Evolutionary conservation across 92 coral and sea anemone species (phyloP).

Genomic region (Diadumene lineata): DNA sequence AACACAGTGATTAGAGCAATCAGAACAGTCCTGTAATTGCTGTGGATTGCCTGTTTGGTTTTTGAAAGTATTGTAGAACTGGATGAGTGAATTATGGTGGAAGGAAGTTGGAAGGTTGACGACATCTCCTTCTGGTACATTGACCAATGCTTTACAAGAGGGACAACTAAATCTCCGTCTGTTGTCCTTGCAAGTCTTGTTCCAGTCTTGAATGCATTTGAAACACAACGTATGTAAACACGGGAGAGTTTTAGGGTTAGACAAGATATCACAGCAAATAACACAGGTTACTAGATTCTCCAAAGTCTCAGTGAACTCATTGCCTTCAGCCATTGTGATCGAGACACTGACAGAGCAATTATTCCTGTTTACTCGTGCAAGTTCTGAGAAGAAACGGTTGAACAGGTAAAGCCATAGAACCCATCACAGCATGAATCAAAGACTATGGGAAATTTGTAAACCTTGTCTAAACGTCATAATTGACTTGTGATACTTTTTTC

Average conservation of each 20-base stretch:
- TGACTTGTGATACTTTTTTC: no score
- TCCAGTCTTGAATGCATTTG: slow-evolving; percentile 1
- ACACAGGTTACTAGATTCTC: neutral
- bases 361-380: no score
- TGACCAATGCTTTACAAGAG: neutral
- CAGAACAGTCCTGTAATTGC: neutral
- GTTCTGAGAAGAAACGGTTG: no score
- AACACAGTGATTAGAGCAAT: neutral
- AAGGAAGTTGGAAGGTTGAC: slow-evolving; percentile 13
- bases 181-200: neutral
- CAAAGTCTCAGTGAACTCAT: neutral
- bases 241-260: neutral
- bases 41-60: neutral
- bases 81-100: neutral
- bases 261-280: neutral
- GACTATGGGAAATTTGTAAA: no score
- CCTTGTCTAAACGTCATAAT: no score
- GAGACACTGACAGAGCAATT: no score
- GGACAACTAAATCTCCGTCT: neutral
- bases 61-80: neutral
- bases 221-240: slow-evolving; percentile 13
- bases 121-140: slow-evolving; percentile 4
- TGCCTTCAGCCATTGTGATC: neutral
- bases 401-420: no score
- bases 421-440: no score